Base-by-base conservation (phyloP, 2,888 invertebrate species). In the Incurvaria masculella region DNA sequence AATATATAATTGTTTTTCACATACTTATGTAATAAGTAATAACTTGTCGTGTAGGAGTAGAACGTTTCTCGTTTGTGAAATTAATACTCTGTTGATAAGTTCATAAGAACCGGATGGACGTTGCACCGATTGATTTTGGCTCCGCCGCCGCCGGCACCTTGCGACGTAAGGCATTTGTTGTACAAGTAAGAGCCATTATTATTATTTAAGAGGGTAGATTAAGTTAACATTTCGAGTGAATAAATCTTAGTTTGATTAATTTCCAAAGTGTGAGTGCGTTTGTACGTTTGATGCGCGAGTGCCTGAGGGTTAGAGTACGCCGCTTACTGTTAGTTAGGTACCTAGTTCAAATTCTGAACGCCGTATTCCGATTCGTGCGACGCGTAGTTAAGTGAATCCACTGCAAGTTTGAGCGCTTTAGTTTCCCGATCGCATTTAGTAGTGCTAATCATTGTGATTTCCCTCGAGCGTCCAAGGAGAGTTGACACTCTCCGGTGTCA, bases 241-340 rank as follows among this genome's bases (percentile, higher is more conserved):
- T 68, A 71, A 69, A 59, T 69, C 75, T 75, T 69, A 74, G 72
- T 76, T 73, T 65, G 33, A 33, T 33, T 33, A 33, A 33, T 33
- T 33, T 33, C 14, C 3, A n/a, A 33, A n/a, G 33, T 33, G 33
- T 33, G 33, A 6, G 11, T 33, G 33, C 33, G 33, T 14, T 33
- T 14, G 33, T 33, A 33, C 33, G 72, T 68, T 74, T 68, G 69
- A 69, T 72, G 73, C 72, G 70, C 3, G 75, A 71, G 74, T 76
- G 76, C 72, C 73, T 74, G 78, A 66, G 69, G 68, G 67, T 63
- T 73, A 74, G 74, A 66, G 69, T 72, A 75, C 74, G 72, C 76
- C 69, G 78, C 78, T 78, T 76, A 78, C 74, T 74, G 74, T 76
- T 78, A 76, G 78, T 78, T 78, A 76, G 76, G 76, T 76, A n/a